phyloP scores from a whole-genome alignment of 2,888 invertebrate species.

The Dicyrtoma fusca region DNA sequence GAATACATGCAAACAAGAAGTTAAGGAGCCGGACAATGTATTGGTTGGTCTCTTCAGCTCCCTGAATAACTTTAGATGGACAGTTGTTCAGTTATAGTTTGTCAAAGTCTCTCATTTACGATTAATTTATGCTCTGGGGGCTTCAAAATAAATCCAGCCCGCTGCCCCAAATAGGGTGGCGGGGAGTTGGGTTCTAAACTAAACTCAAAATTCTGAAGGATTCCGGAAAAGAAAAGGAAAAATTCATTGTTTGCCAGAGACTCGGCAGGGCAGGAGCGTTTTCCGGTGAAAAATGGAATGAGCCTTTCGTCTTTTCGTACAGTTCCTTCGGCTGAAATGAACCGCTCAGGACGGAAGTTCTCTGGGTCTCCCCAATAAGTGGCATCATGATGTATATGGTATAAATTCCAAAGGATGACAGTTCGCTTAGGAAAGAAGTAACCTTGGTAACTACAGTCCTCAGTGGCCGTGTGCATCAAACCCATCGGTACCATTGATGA shows the following conservation, averaged over 20 bases:
- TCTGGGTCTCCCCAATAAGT: slow-evolving; percentile 49
- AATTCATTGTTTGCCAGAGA: slow-evolving; percentile 51
- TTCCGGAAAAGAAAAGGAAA: slow-evolving; percentile 53
- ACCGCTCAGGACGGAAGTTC: slow-evolving; percentile 48
- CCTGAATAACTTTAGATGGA: too few species aligned
- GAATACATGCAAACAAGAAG: too few species aligned
- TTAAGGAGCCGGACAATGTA: too few species aligned
- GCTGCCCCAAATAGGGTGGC: slow-evolving; percentile 46
- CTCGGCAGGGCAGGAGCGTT: slow-evolving; percentile 53
- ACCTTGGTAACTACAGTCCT: slow-evolving; percentile 47
- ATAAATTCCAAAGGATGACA: slow-evolving; percentile 50
- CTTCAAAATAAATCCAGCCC: slow-evolving; percentile 48
- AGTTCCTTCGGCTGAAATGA: slow-evolving; percentile 43
- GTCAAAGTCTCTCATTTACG: slow-evolving; percentile 67
- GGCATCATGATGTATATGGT: slow-evolving; percentile 47
- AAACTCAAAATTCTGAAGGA: slow-evolving; percentile 52
- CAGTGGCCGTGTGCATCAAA: slow-evolving; percentile 50
- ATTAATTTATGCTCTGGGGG: slow-evolving; percentile 69
- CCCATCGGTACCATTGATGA: slow-evolving; percentile 50
- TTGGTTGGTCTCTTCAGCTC: too few species aligned
- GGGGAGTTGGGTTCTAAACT: slow-evolving; percentile 47
- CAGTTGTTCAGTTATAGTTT: too few species aligned
- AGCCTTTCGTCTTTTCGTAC: slow-evolving; percentile 55
- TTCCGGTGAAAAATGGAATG: slow-evolving; percentile 52
- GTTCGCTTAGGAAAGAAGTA: slow-evolving; percentile 50